Percentiles rank a stretch among this genome's conserved stretches.
Evolutionary conservation across 2,113 vertebrate species (phyloP).

Genomic region (Pluvianellus socialis): DNA sequence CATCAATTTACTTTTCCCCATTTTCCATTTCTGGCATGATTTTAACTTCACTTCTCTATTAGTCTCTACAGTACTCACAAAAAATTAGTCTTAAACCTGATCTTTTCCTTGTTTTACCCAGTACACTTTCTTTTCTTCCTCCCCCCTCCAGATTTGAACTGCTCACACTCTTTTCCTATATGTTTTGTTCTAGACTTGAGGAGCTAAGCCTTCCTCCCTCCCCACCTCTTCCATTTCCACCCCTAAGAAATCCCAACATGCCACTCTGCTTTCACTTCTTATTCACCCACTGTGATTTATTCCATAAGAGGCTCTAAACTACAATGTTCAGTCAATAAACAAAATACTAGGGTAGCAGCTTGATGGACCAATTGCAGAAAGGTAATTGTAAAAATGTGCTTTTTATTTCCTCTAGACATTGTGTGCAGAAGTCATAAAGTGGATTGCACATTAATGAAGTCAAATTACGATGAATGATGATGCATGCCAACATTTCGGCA

Average conservation of each 20-base stretch:
- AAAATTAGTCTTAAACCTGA: not conserved
- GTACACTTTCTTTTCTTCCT: not conserved
- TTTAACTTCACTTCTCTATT: not conserved
- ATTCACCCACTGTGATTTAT: conserved; percentile 7
- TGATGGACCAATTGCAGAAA: conserved; percentile 25
- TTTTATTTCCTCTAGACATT: conserved; percentile 30
- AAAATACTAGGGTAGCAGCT: conserved; percentile 36
- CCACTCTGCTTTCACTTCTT: conserved; percentile 9
- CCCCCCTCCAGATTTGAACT: not conserved
- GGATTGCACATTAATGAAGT: conserved; percentile 22
- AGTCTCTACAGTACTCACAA: not conserved
- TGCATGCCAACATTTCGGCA: not conserved
- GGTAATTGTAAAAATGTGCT: not conserved
- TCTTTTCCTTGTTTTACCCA: not conserved
- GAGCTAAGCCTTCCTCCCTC: not conserved
- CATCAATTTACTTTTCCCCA: not conserved
- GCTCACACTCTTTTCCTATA: not conserved
- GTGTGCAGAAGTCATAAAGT: not conserved
- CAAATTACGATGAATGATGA: conserved; percentile 54
- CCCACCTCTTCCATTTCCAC: not conserved
- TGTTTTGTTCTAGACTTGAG: not conserved
- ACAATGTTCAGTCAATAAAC: conserved; percentile 41
- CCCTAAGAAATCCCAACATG: not conserved
- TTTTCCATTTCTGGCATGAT: not conserved
- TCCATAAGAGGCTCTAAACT: conserved; percentile 13